phyloP scores from a whole-genome alignment of 2,888 invertebrate species.

The Eristalis tenax region DNA sequence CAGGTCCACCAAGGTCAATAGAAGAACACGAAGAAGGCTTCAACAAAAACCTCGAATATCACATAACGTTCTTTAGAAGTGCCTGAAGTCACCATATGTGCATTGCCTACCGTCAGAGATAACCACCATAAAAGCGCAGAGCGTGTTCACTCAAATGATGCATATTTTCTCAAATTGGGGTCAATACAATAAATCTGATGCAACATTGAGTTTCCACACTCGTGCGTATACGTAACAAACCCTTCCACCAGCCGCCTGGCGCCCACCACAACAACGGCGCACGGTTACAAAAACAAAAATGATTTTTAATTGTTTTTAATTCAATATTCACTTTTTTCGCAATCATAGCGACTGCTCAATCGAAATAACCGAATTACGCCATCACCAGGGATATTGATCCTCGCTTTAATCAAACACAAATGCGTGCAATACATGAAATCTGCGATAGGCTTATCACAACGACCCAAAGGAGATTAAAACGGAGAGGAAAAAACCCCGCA shows the following conservation, averaged over 20 bases:
- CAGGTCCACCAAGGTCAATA: no score
- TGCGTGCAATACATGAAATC: neutral
- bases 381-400: neutral
- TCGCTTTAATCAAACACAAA: neutral
- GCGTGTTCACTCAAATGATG: no score
- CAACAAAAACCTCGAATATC: no score
- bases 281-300: no score
- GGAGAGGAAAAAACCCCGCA: neutral
- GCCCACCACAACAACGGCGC: no score
- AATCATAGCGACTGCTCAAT: neutral
- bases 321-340: neutral
- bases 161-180: neutral
- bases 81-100: no score
- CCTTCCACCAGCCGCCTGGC: no score
- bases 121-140: no score
- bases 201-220: neutral
- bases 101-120: no score
- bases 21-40: no score
- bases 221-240: neutral
- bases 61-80: no score
- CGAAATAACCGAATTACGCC: constrained; percentile 4
- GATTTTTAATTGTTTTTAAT: neutral
- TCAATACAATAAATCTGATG: neutral
- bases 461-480: neutral
- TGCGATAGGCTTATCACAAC: neutral